Base-by-base conservation (phyloP, 2,888 invertebrate genomes). In the Pammene fasciana region DNA sequence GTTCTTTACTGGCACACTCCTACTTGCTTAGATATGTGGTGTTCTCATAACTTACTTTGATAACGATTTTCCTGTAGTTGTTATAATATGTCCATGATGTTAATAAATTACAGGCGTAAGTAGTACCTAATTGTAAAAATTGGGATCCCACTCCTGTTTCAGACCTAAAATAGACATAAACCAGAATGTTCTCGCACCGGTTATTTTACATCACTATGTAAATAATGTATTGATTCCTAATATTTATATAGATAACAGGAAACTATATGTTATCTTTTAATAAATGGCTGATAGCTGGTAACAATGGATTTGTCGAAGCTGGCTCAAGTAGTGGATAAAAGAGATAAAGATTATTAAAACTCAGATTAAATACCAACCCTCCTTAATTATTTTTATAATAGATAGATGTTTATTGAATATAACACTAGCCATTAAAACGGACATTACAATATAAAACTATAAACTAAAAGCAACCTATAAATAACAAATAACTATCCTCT, bases 251-350 rank as follows among this genome's bases (percentile, higher is more conserved):
- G 26, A 16, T 16, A 34, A 50, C 50, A 36, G 41, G 13, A 43
- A 50, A 50, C 62, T 54, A 55, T 16, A 34, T 41, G 68, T 45
- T 64, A 68, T 64, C 56, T 57, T 45, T 57, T 64, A 64, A 64
- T 62, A 56, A 57, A 56, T 36, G 36, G 48, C 41, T 43, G 55
- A 14, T 55, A n/a, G n/a, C n/a, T n/a, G n/a, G n/a, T 16, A 14
- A 55, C 61, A 62, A 68, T 64, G 62, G 50, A 50, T 48, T 36
- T 45, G 11, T 56, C 50, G 48, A 48, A 48, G 56, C 56, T 43
- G 26, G 48, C 41, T 56, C 1, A 56, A 55, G 46, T 34, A 41
- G 43, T 13, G 26, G 18, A 41, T 62, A 55, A 55, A 45, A n/a
- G 6, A 38, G 61, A 61, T 67, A 60, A 45, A 16, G 34, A 41